Conservation (phyloP, 2,888 invertebrate genomes). For the Ariolimax columbianus region DNA sequence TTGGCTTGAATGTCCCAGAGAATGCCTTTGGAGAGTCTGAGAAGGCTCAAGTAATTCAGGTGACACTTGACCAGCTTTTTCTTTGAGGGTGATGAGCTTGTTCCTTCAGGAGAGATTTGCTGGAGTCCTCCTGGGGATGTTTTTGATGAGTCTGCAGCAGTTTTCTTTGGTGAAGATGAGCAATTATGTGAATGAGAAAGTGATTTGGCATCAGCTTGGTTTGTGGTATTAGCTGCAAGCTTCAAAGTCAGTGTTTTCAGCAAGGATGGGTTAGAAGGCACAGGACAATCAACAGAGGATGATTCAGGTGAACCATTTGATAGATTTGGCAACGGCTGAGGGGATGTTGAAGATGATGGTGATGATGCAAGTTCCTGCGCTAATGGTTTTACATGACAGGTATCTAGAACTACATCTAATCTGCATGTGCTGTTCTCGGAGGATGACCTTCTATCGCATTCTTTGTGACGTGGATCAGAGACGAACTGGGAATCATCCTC, state of each 20-base stretch:
- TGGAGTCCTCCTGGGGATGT: background rate
- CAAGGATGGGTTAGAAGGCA: slow-evolving; percentile 7
- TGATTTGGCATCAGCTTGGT: background rate
- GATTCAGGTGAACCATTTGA: slow-evolving; percentile 1
- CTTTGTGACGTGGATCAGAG: background rate
- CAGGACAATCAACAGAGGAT: slow-evolving; percentile 26
- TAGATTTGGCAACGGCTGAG: background rate
- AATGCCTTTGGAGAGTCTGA: slow-evolving; percentile 66
- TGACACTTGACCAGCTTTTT: background rate
- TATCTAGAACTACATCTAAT: background rate
- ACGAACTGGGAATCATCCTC: background rate
- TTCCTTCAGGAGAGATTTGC: background rate
- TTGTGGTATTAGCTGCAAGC: background rate
- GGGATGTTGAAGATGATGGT: background rate
- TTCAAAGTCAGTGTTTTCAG: background rate
- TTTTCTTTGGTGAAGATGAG: background rate
- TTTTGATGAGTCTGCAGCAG: background rate
- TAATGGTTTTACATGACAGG: background rate
- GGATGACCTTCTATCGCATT: background rate
- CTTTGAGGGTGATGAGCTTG: no score
- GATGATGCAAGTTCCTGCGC: background rate
- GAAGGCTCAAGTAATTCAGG: slow-evolving; percentile 48
- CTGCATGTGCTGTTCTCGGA: background rate
- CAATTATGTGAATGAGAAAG: background rate
- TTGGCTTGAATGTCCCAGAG: slow-evolving; percentile 74